These are phyloP conservation scores for Ctenosaura bakeri DNA, from an alignment of 2,797 vertebrate genomes.

Conservation along the genomic window DNA sequence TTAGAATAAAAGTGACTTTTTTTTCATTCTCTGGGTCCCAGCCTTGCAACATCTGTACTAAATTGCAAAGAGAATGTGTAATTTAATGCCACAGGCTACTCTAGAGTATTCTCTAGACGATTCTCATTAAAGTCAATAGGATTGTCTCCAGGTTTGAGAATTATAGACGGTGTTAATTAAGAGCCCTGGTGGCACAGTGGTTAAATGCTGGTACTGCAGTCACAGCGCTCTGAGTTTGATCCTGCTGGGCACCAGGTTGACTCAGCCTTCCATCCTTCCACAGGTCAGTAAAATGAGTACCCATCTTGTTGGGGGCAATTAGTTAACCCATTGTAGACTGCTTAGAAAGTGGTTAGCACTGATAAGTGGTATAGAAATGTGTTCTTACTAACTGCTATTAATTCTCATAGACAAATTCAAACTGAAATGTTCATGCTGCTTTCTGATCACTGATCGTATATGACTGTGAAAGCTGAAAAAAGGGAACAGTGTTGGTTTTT, in stretches of 20 bases:
- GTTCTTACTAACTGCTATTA: background rate
- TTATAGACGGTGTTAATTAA: background rate
- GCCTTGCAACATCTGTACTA: background rate
- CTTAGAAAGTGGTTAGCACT: no score
- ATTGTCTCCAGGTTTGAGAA: background rate
- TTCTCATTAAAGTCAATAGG: background rate
- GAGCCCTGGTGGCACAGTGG: no score
- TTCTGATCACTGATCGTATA: conserved; percentile 22
- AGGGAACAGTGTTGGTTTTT: background rate
- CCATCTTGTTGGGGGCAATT: no score
- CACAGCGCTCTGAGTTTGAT: no score
- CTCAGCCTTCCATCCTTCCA: no score
- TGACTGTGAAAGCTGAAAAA: conserved; percentile 1
- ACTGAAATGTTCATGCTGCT: conserved; percentile 15
- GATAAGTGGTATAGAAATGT: no score
- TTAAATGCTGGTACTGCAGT: no score
- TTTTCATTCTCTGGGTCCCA: background rate
- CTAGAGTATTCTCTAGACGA: no score
- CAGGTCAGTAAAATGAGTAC: no score
- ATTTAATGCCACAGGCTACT: background rate
- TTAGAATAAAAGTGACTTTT: background rate
- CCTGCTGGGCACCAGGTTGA: no score
- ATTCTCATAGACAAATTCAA: background rate
- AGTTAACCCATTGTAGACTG: no score
- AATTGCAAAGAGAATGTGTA: background rate